Percentiles rank a stretch among this genome's conserved stretches.
Conservation (phyloP, 2,888 invertebrate genomes). For the Flexamia atlantica region DNA sequence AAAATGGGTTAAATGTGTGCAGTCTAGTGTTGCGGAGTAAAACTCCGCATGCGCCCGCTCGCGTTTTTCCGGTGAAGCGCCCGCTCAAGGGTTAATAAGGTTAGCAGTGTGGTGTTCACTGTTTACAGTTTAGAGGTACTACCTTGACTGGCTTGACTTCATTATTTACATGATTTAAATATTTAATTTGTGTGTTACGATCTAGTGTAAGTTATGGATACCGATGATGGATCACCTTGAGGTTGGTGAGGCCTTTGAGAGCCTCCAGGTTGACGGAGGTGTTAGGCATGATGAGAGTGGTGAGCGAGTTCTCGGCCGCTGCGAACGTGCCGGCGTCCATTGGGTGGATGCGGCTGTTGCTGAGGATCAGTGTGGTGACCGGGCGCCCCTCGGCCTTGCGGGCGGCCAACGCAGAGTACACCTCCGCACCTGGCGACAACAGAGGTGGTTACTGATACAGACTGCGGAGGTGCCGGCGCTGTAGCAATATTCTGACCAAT, state of each 20-base stretch:
- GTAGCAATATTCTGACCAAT: too few species aligned
- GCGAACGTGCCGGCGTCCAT: slow-evolving; percentile 7
- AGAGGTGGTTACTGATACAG: too few species aligned
- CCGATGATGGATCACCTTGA: slow-evolving; percentile 18
- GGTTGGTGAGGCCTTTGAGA: slow-evolving; percentile 9
- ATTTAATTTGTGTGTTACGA: not conserved
- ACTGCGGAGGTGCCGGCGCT: too few species aligned
- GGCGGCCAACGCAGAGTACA: not conserved
- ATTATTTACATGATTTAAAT: not conserved
- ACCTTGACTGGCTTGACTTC: not conserved
- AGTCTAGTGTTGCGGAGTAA: too few species aligned
- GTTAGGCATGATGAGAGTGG: slow-evolving; percentile 11
- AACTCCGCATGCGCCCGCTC: too few species aligned
- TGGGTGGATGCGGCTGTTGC: slow-evolving; percentile 12
- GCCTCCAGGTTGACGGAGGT: slow-evolving; percentile 27
- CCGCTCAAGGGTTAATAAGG: too few species aligned
- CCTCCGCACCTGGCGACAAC: not conserved
- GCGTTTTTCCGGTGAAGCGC: too few species aligned
- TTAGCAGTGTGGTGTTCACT: too few species aligned
- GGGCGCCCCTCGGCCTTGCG: not conserved
- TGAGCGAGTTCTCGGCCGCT: slow-evolving; percentile 1
- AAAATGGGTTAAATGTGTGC: too few species aligned
- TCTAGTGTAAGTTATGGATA: too few species aligned
- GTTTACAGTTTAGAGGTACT: too few species aligned
- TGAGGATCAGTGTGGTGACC: slow-evolving; percentile 7